A percentile compares a stretch with the other conserved stretches of the same genome.
Evolutionary conservation across 2,888 invertebrate species (phyloP).

Genomic region (Thecophora atra): DNA sequence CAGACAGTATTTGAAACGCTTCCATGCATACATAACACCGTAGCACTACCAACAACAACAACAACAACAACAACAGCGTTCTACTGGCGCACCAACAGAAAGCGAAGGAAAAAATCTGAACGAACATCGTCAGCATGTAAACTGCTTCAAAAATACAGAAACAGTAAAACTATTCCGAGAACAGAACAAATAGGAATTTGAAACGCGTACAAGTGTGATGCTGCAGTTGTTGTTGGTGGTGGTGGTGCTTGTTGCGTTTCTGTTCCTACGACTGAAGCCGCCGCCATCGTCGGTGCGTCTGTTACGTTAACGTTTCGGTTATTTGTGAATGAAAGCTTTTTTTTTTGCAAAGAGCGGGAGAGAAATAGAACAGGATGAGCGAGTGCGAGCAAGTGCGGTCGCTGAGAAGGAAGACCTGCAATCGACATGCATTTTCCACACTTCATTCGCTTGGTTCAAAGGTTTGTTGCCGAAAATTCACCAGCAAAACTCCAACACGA

Average conservation of each 20-base stretch:
- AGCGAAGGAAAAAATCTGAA: not conserved
- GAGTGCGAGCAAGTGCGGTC: not conserved
- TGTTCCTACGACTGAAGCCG: not conserved
- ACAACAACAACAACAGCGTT: not conserved
- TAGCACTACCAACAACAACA: not conserved
- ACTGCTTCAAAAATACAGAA: not conserved
- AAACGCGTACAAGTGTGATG: not conserved
- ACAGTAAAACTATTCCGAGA: constrained; percentile 1
- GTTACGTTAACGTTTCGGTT: not conserved
- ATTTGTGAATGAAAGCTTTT: constrained; percentile 23
- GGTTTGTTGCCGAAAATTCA: no score
- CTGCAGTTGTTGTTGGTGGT: not conserved
- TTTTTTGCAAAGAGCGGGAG: not conserved
- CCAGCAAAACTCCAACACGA: no score
- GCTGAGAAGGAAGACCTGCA: not conserved
- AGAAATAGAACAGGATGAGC: not conserved
- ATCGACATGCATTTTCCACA: not conserved
- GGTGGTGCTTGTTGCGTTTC: no score
- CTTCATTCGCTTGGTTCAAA: no score
- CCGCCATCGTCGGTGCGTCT: not conserved
- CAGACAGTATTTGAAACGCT: not conserved
- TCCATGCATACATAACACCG: not conserved
- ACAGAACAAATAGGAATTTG: not conserved
- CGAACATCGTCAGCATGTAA: constrained; percentile 1
- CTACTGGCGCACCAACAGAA: no score